phyloP scores from a whole-genome alignment of 2,113 vertebrate species.

The Furnarius figulus region DNA sequence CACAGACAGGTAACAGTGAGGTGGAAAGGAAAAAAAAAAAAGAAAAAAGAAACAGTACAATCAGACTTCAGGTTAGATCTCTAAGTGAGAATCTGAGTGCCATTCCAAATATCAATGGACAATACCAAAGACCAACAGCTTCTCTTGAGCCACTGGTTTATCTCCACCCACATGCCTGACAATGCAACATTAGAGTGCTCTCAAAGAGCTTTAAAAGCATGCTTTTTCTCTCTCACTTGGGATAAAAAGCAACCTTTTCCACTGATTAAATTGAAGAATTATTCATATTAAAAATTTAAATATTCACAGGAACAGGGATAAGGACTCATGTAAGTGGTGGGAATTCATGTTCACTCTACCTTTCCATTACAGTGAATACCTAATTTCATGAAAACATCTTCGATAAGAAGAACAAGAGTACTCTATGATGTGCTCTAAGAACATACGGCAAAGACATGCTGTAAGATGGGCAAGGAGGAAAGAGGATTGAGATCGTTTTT shows the following conservation, averaged over 20 bases:
- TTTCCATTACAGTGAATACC: background rate
- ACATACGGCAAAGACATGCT: background rate
- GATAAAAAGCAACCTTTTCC: constrained; percentile 1
- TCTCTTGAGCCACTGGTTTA: background rate
- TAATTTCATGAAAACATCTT: background rate
- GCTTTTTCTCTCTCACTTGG: background rate
- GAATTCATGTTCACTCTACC: background rate
- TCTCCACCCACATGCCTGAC: background rate
- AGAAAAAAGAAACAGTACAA: background rate
- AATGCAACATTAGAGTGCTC: background rate
- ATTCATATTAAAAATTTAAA: constrained; percentile 8
- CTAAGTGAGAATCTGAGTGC: background rate
- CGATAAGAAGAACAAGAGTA: background rate
- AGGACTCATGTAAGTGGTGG: background rate
- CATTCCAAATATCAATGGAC: background rate
- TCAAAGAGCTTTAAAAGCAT: background rate
- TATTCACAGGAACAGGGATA: background rate
- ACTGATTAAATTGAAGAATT: background rate
- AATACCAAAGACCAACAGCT: background rate
- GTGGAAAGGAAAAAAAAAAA: background rate
- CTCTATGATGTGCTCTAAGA: background rate
- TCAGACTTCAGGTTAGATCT: background rate
- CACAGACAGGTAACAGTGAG: background rate
- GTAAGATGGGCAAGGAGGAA: background rate
- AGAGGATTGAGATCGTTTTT: background rate